phyloP scores from a whole-genome alignment of 2,888 invertebrate genomes.

The Macaria notata region DNA sequence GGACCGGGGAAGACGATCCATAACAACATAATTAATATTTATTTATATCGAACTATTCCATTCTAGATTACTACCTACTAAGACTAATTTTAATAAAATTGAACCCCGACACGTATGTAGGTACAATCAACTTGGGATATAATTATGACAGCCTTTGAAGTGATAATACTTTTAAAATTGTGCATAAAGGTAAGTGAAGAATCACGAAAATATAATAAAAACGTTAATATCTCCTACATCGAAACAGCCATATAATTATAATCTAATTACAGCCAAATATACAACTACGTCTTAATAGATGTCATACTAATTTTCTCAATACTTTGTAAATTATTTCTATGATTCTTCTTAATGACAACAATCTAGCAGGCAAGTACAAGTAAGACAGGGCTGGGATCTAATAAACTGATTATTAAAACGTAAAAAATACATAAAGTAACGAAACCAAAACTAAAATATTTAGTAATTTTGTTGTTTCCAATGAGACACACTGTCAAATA shows the following conservation, averaged over 20 bases:
- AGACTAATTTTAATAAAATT: conserved; percentile 3
- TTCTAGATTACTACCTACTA: too few relatives aligned
- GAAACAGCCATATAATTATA: conserved; percentile 45
- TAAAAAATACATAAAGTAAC: too few relatives aligned
- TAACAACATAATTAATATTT: conserved; percentile 7
- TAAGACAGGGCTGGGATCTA: too few relatives aligned
- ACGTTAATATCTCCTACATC: conserved; percentile 36
- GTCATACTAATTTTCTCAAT: too few relatives aligned
- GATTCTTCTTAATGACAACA: conserved; percentile 1
- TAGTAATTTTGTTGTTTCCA: too few relatives aligned
- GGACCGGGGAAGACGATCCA: conserved; percentile 41
- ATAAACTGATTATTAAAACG: too few relatives aligned
- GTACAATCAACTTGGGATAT: conserved; percentile 29
- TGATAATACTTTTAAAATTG: conserved; percentile 57
- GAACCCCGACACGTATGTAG: background rate
- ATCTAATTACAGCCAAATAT: conserved; percentile 23
- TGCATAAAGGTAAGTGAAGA: conserved; percentile 45
- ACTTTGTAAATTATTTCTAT: too few relatives aligned
- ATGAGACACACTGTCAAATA: too few relatives aligned
- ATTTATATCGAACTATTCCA: background rate
- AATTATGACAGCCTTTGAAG: conserved; percentile 54
- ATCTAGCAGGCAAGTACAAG: conserved; percentile 2
- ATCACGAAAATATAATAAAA: conserved; percentile 38
- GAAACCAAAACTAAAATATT: too few relatives aligned
- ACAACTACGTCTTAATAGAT: conserved; percentile 5